Evolutionary conservation across 2,113 vertebrate species (phyloP).

Genomic region (Labrus mixtus): DNA sequence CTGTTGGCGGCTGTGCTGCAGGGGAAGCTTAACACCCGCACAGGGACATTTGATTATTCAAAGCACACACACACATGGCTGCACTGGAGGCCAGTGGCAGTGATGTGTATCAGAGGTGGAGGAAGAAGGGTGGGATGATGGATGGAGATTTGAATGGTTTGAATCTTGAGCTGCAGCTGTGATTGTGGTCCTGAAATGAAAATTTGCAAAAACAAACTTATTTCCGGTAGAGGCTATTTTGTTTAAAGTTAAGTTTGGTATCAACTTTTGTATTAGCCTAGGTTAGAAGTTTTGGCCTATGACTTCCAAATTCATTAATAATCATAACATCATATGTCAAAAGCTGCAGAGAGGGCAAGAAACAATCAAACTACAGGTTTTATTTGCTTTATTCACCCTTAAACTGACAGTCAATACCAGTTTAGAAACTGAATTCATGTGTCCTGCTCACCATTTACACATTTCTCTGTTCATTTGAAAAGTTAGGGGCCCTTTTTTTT

Average conservation of each 20-base stretch:
- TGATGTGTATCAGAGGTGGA: constrained; percentile 15
- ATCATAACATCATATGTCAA: no score
- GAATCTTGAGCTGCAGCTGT: background rate
- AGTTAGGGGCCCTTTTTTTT: background rate
- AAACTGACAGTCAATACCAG: background rate
- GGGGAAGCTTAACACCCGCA: constrained; percentile 14
- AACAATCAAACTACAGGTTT: background rate
- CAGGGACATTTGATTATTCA: constrained; percentile 75
- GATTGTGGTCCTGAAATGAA: constrained; percentile 11
- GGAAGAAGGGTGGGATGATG: background rate
- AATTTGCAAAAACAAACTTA: background rate
- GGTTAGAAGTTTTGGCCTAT: no score
- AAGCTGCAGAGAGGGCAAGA: no score
- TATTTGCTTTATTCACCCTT: background rate
- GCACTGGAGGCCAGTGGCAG: background rate
- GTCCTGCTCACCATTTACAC: background rate
- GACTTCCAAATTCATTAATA: no score
- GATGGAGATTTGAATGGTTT: constrained; percentile 17
- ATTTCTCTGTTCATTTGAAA: no score
- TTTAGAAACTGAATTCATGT: background rate
- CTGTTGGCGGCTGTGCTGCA: constrained; percentile 7
- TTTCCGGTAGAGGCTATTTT: background rate
- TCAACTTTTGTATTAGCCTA: no score
- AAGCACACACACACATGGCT: constrained; percentile 25
- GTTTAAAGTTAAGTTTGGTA: background rate